Percentiles rank a stretch among this genome's conserved stretches.
phyloP scores from a whole-genome alignment of 2,113 vertebrate genomes.

The Nanger granti region DNA sequence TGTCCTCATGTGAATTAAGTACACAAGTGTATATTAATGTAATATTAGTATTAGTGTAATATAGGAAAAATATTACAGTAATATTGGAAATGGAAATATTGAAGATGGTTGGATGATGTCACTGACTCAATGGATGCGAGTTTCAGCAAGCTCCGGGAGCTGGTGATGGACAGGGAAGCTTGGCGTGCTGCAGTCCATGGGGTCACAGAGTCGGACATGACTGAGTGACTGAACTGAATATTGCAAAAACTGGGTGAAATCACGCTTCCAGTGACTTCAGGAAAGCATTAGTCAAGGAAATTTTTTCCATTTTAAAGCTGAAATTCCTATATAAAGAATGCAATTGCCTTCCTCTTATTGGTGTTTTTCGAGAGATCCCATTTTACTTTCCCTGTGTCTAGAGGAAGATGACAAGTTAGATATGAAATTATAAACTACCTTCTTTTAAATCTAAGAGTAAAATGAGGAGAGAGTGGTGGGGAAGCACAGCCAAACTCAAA shows the following conservation, averaged over 20 bases:
- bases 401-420: background rate
- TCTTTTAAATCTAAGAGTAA: background rate
- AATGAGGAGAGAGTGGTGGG: background rate
- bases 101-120: background rate
- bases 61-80: background rate
- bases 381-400: background rate
- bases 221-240: background rate
- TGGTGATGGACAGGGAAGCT: background rate
- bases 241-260: background rate
- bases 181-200: background rate
- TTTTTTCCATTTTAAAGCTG: background rate
- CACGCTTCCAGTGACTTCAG: background rate
- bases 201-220: background rate
- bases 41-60: background rate
- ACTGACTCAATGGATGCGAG: accelerated
- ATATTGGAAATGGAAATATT: background rate
- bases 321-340: background rate
- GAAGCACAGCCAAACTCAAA: background rate
- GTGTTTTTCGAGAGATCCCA: background rate
- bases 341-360: background rate
- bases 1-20: background rate
- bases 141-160: background rate
- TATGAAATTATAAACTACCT: background rate
- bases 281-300: background rate
- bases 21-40: background rate